phyloP scores from a whole-genome alignment of 2,888 invertebrate species.

The Lagria hirta region DNA sequence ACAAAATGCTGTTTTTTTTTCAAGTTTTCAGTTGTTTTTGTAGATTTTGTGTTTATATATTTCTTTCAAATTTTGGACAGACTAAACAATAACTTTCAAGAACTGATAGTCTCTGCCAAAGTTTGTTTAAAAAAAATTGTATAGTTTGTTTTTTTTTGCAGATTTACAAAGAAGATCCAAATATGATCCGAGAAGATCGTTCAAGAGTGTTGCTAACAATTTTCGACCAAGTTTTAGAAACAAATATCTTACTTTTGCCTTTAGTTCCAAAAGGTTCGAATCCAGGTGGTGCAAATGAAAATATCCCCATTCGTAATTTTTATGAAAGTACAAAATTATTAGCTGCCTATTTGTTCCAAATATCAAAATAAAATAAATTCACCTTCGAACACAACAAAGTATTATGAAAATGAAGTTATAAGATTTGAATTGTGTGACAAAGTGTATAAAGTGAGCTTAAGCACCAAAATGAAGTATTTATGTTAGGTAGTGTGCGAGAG shows the following conservation, averaged over 20 bases:
- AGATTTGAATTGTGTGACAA: too few relatives aligned
- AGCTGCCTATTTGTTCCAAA: constrained; percentile 52
- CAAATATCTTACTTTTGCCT: constrained; percentile 51
- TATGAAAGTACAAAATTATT: constrained; percentile 55
- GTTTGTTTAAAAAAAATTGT: neutral
- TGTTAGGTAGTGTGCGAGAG: too few relatives aligned
- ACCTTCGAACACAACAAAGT: too few relatives aligned
- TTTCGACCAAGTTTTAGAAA: constrained; percentile 49
- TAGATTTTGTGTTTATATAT: too few relatives aligned
- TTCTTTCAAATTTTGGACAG: too few relatives aligned
- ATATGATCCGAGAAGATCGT: constrained; percentile 53
- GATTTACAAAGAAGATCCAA: constrained; percentile 55
- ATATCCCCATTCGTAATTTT: constrained; percentile 50
- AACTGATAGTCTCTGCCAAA: too few relatives aligned
- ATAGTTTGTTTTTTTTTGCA: constrained; percentile 32
- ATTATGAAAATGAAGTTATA: too few relatives aligned
- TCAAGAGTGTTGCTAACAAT: constrained; percentile 50
- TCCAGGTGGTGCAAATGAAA: constrained; percentile 49
- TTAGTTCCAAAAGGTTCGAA: constrained; percentile 48
- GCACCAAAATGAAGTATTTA: too few relatives aligned
- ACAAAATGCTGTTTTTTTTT: too few relatives aligned
- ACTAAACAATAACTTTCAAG: too few relatives aligned
- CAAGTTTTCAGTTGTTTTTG: too few relatives aligned
- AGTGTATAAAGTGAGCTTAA: too few relatives aligned
- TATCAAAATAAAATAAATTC: constrained; percentile 32